Conservation (phyloP, 2,797 vertebrate species). For the Betta splendens region DNA sequence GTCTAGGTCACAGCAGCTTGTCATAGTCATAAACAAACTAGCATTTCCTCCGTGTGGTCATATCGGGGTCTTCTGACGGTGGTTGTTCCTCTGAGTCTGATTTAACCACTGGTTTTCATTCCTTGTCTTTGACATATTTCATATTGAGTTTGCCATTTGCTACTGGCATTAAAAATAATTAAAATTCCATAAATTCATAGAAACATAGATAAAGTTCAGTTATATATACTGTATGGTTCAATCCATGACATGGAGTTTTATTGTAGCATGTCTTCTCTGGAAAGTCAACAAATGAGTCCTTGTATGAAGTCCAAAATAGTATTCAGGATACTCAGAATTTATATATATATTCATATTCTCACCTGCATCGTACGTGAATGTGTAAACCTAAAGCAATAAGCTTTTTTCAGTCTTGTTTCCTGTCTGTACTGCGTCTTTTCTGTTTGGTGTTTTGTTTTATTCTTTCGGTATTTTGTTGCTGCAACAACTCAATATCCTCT, state of each 20-base stretch:
- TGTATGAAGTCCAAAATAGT: too few relatives aligned
- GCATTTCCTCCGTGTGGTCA: slow-evolving; percentile 1
- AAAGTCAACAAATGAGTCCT: too few relatives aligned
- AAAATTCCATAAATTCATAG: too few relatives aligned
- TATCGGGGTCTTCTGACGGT: background rate
- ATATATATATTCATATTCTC: too few relatives aligned
- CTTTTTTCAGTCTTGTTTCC: slow-evolving; percentile 1
- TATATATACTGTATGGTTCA: too few relatives aligned
- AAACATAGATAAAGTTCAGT: too few relatives aligned
- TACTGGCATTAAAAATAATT: too few relatives aligned
- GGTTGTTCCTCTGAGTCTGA: background rate
- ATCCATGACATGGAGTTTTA: too few relatives aligned
- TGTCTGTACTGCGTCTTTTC: slow-evolving; percentile 4
- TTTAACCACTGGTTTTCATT: background rate
- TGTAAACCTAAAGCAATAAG: background rate
- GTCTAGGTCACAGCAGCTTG: slow-evolving; percentile 4
- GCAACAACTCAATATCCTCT: slow-evolving; percentile 36
- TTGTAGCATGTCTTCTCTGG: too few relatives aligned
- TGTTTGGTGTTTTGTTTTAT: slow-evolving; percentile 19
- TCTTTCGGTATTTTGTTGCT: slow-evolving; percentile 36
- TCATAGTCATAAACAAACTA: background rate
- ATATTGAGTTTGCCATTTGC: too few relatives aligned
- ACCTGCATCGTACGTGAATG: background rate
- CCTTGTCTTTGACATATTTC: too few relatives aligned
- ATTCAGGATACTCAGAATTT: too few relatives aligned